Evolutionary conservation across 1,140 invertebrate species (phyloP), one percentile per base, ranked within the genome.

Genomic region (Orussus abietinus): DNA sequence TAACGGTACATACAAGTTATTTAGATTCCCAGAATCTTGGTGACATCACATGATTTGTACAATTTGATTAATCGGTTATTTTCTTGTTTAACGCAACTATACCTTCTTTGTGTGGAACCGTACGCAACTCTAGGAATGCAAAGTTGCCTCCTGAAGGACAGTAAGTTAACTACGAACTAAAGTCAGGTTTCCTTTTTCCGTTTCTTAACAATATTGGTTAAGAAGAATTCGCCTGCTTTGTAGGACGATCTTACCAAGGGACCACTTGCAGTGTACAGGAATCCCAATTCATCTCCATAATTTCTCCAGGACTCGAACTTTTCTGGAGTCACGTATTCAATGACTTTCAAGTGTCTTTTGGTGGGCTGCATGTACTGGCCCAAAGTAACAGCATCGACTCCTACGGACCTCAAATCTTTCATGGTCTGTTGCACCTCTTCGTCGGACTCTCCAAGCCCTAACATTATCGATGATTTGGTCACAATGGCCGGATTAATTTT

Each of bases 291-390:
- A 42, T 85, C 79, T 0, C 96, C 96, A 3, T 84, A 62, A 18
- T 81, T 74, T 72, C 96, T 86, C 95, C 94, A 99, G 42, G 86
- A 72, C 55, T 90, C 81, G 66, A 93, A 99, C 71, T 95, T 97
- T 48, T 89, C 88, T 0, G 96, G 96, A 1, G 92, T 96, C 0
- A 99, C 87, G 74, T 98, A 99, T 69, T 99, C 96, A 34, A 89
- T 86, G 0, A 98, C 93, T 76, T 93, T 94, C 4, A 98, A 74
- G 75, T 99, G 96, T 34, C 84, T 78, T 64, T 96, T 98, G 2
- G 96, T 98, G 1, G 96, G 96, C 67, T 99, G 96, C 94, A 99
- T 99, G 66, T 99, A 99, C 66, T 99, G 97, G 0, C 97, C 97
- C 5, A 99, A 73, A 1, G 97, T 99, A 0, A 99, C 55, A 67